Percentiles rank a stretch among this genome's conserved stretches.
Evolutionary conservation across 2,113 vertebrate species (phyloP).

Genomic region (Micronisus gabar): DNA sequence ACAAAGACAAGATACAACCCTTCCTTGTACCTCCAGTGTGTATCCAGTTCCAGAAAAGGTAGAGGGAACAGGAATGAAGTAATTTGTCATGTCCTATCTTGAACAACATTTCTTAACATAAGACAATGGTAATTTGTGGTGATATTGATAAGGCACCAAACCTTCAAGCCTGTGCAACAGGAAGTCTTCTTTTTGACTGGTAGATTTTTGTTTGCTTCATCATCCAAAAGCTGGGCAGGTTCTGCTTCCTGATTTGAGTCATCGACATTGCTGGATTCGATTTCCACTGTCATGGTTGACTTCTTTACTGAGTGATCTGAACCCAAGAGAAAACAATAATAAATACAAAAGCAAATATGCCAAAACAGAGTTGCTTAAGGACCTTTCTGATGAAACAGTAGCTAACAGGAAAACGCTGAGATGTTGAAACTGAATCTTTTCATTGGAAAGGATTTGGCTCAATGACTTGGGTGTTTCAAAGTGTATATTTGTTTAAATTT

Average conservation of each 20-base stretch:
- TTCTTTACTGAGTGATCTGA: slow-evolving; percentile 7
- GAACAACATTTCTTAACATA: not conserved
- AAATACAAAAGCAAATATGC: not conserved
- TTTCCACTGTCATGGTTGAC: not conserved
- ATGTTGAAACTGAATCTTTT: not conserved
- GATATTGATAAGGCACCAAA: not conserved
- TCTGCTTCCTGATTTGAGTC: slow-evolving; percentile 7
- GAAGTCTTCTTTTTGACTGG: not conserved
- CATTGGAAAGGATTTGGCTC: not conserved
- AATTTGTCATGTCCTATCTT: not conserved
- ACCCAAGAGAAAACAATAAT: not conserved
- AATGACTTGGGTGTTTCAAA: not conserved
- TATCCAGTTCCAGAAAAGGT: not conserved
- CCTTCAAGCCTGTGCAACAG: slow-evolving; percentile 63
- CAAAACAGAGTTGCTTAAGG: not conserved
- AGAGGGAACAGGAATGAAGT: not conserved
- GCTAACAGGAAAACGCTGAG: not conserved
- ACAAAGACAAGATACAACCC: not conserved
- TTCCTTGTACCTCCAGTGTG: not conserved
- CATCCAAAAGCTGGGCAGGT: not conserved
- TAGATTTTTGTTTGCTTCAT: not conserved
- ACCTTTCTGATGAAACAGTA: not conserved
- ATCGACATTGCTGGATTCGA: not conserved
- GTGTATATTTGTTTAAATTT: not conserved
- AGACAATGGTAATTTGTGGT: not conserved